Evolutionary conservation across 2,113 vertebrate genomes (phyloP).

Genomic region (Deroptyus accipitrinus): DNA sequence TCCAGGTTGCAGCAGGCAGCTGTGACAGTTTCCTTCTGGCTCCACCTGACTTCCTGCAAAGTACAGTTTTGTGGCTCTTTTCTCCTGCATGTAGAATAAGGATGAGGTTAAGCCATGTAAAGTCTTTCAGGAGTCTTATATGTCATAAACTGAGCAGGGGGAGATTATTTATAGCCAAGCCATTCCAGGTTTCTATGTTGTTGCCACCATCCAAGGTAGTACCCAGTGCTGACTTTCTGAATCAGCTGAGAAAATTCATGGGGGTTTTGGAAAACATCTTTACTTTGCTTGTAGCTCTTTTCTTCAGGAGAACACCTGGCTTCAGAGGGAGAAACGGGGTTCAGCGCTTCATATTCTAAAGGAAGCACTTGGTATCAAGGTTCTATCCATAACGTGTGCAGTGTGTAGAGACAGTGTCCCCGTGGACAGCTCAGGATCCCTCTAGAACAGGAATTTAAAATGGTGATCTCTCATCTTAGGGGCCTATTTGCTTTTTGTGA

Average conservation of each 20-base stretch:
- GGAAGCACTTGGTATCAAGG: background rate
- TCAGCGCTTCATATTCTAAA: background rate
- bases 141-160: background rate
- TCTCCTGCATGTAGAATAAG: accelerated
- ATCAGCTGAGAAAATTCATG: background rate
- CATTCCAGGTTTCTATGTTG: background rate
- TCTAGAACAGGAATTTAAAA: background rate
- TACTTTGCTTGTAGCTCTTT: background rate
- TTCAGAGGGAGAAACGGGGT: background rate
- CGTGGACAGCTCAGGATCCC: background rate
- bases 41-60: background rate
- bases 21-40: background rate
- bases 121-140: background rate
- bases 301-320: background rate
- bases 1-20: background rate
- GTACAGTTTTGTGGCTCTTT: background rate
- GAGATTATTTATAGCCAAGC: background rate
- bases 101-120: background rate
- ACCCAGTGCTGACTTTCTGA: background rate
- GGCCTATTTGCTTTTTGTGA: background rate
- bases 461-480: background rate
- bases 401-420: background rate
- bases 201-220: background rate
- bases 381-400: background rate
- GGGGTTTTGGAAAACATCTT: background rate